phyloP scores from a whole-genome alignment of 2,797 vertebrate genomes.

The Loriculus beryllinus region DNA sequence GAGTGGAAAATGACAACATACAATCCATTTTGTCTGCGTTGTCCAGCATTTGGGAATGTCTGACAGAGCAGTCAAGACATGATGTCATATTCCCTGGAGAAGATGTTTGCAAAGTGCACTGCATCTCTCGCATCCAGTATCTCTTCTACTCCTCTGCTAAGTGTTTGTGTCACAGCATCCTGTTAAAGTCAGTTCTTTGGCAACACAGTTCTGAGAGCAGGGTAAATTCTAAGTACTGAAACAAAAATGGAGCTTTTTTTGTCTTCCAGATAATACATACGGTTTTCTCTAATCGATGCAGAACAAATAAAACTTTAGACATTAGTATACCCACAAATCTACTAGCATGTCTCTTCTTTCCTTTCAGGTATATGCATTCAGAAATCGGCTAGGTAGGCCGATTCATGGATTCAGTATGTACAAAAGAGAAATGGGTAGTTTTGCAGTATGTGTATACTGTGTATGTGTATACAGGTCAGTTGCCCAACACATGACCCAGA shows the following conservation, averaged over 20 bases:
- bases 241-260: not conserved
- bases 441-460: not conserved
- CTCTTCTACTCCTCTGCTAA: not conserved
- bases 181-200: not conserved
- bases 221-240: not conserved
- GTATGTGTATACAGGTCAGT: not conserved
- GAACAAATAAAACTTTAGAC: not conserved
- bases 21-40: slow-evolving; percentile 4
- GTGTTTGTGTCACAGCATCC: not conserved
- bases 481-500: not conserved
- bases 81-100: slow-evolving; percentile 47
- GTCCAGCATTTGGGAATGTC: not conserved
- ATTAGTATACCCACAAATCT: not conserved
- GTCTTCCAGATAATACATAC: not conserved
- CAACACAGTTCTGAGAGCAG: not conserved
- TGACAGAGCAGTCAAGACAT: slow-evolving; percentile 41
- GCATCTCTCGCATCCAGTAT: not conserved
- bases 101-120: not conserved
- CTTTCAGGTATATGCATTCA: not conserved
- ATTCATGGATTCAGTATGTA: not conserved
- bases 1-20: not conserved
- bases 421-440: not conserved
- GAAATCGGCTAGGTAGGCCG: not conserved
- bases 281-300: not conserved
- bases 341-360: not conserved